Percentiles rank a stretch among this genome's conserved stretches.
Conservation (phyloP, 1,140 invertebrate genomes). For the Oedothorax gibbosus region DNA sequence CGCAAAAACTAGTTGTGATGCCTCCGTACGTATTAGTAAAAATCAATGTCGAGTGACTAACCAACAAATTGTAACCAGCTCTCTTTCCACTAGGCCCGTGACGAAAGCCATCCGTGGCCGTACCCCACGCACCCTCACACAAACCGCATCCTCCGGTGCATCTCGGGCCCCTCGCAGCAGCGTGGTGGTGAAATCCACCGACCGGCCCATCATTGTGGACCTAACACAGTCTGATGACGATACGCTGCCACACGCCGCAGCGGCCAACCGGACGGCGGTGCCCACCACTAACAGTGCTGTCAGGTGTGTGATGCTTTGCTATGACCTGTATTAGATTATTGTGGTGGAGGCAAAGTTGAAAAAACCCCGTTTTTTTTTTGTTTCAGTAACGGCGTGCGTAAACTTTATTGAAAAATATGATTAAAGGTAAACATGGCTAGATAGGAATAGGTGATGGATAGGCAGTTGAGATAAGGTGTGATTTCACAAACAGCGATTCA, state of each 20-base stretch:
- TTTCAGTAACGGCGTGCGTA: too few species aligned
- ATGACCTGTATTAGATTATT: too few species aligned
- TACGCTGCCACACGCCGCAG: conserved; percentile 51
- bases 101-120: conserved; percentile 34
- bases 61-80: not conserved
- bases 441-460: too few species aligned
- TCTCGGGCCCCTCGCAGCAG: conserved; percentile 5
- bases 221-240: conserved; percentile 77
- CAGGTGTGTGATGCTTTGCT: conserved; percentile 17
- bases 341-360: too few species aligned
- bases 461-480: too few species aligned
- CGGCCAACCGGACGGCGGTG: conserved; percentile 27
- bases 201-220: conserved; percentile 72
- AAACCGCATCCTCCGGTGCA: conserved; percentile 9
- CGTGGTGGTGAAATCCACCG: conserved; percentile 8
- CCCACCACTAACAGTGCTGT: conserved; percentile 38
- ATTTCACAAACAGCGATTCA: too few species aligned
- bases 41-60: too few species aligned
- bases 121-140: conserved; percentile 1
- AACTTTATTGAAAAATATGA: too few species aligned
- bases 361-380: too few species aligned
- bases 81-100: not conserved
- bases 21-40: too few species aligned
- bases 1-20: too few species aligned
- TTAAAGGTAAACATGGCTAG: too few species aligned